A percentile compares a stretch with the other conserved stretches of the same genome.
Conservation (phyloP, 30 jellyfish, hydroid and myxozoan species). For the Hydra vulgaris region DNA sequence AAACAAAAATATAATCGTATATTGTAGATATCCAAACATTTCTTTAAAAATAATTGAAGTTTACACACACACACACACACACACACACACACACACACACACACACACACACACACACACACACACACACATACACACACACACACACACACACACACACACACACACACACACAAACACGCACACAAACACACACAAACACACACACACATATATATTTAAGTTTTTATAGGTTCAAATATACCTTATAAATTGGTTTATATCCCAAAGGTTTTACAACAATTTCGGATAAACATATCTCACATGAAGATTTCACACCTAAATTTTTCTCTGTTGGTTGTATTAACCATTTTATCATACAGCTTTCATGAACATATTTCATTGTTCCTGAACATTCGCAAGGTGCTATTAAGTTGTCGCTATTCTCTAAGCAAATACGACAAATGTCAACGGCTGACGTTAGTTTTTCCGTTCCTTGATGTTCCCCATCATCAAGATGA, state of each 20-base stretch:
- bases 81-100: no score
- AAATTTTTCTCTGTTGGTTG: conserved; percentile 18
- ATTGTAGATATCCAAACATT: no score
- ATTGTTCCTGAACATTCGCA: conserved; percentile 92
- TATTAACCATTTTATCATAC: conserved; percentile 76
- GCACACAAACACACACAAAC: no score
- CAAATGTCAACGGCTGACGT: conserved; percentile 14
- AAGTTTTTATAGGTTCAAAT: no score
- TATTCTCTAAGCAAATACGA: conserved; percentile 74
- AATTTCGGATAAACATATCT: conserved; percentile 71
- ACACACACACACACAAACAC: no score
- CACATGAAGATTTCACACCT: conserved; percentile 47
- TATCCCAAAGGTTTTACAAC: conserved; percentile 70
- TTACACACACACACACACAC: no score
- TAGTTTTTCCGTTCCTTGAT: not conserved
- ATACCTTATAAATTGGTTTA: conserved; percentile 87
- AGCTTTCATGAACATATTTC: conserved; percentile 74
- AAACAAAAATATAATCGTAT: no score
- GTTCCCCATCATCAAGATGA: not conserved
- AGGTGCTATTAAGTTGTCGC: conserved; percentile 65
- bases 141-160: no score
- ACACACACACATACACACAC: no score
- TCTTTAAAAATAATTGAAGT: no score
- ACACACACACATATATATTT: no score
- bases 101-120: no score